Evolutionary conservation across 2,113 vertebrate genomes (phyloP), one percentile per base, ranked within the genome.

Genomic region (Anser brachyrhynchus): DNA sequence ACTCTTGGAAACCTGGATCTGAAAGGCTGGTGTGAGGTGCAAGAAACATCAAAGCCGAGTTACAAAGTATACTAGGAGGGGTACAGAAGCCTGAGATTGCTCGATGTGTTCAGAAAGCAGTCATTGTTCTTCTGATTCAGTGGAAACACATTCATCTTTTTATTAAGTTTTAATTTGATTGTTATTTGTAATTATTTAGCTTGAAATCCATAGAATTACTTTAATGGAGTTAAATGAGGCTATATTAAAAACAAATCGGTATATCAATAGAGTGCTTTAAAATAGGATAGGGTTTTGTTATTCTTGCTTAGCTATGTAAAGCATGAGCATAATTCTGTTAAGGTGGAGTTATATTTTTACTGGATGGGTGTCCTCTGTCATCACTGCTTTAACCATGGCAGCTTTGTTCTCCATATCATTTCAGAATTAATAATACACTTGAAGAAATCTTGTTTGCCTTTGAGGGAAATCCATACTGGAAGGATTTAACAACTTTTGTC

Each of bases 361-460:
- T 74, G 14, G 28, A 31, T n/a, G 39, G 20, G 23, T 58, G 33
- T 26, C 28, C 23, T 52, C 41, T 17, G 22, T 67, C 41, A 49
- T 76, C 18, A 26, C 25, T 49, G 8, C 6, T n/a, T 65, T 92
- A 75, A 55, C 75, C 19, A n/a, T 43, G 31, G 39, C 43, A 74
- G 9, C 22, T 28, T 76, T 84, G 49, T 55, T 51, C 89, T 83
- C 55, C 69, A 33, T 86, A 59, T 91, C 59, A 55, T 79, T 91
- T 76, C 58, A 97, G 97, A 70, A 51, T 95, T 65, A 96, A 94
- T 74, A 87, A 76, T 70, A 83, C 46, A 25, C 72, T 96, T 46
- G 91, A 97, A 82, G 91, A 91, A 65, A 59, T 71, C 22, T 85
- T 96, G 7, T 44, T 67, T 54, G 95, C 23, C 33, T 61, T 95